Base-by-base conservation (phyloP, 2,797 vertebrate species). In the Poecilia gillii region DNA sequence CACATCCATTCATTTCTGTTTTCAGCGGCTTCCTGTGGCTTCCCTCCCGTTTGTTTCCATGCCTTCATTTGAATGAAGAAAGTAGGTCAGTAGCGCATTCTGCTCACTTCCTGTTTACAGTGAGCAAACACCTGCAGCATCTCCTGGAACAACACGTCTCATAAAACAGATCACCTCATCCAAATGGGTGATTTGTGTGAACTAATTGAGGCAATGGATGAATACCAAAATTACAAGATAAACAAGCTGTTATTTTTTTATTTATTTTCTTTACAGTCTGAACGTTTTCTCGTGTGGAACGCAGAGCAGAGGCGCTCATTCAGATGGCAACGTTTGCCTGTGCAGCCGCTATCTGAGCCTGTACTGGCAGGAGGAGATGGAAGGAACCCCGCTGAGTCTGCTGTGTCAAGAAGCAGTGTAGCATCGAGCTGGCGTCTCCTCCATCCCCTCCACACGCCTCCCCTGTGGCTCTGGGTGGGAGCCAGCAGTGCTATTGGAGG, bases 401-500 rank as follows among this genome's bases (percentile, higher is more conserved):
- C 91, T 92, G 91, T 93, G 93, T 94, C 91, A 93, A 94, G 90
- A 95, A 91, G 90, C 88, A 90, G 88, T 85, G 90, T 78, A 89
- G 90, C 85, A 91, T 91, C 87, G 79, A 91, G 89, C 88, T 81
- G 85, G 89, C 89, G 85, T 90, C 90, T 83, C 88, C 85, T 74
- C 73, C 80, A 76, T 72, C 53, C 71, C 55, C 72, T 28, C 79
- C 72, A 33, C 53, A 31, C 73, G 68, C 84, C 78, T 74, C 68
- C 55, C 85, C 86, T 47, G 68, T 39, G 79, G 88, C 89, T 88
- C 91, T 93, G 93, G 88, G 89, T 90, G 91, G 92, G 84, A 94
- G 94, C 93, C 93, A 94, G 91, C 89, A 93, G 89, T 89, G 89
- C 91, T 93, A 87, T 92, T 94, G 90, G 90, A 94, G 93, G 92